phyloP scores from a whole-genome alignment of 1,140 invertebrate genomes.

The Yoshiicerus persimilis region DNA sequence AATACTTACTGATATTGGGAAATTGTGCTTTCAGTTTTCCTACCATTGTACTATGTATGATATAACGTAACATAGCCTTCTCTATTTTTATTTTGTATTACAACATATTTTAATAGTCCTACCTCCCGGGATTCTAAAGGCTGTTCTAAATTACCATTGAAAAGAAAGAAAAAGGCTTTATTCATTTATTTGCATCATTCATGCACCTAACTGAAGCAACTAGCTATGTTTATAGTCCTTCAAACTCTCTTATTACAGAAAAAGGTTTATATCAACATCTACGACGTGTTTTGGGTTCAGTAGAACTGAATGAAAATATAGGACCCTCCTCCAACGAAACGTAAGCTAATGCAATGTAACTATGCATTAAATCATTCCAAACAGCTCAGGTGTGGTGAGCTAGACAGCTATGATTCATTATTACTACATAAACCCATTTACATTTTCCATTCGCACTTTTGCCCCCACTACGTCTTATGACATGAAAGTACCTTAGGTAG shows the following conservation, averaged over 20 bases:
- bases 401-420: constrained; percentile 19
- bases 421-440: constrained; percentile 13
- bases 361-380: constrained; percentile 6
- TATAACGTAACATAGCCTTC: too few species aligned
- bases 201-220: not conserved
- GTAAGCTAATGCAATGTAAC: not conserved
- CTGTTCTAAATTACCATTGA: too few species aligned
- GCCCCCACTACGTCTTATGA: not conserved
- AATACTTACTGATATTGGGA: too few species aligned
- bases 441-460: constrained; percentile 9
- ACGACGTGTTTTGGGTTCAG: not conserved
- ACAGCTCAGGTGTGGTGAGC: constrained; percentile 9
- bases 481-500: not conserved
- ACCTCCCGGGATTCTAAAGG: too few species aligned
- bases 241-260: not conserved
- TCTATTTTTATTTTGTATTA: not conserved
- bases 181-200: not conserved
- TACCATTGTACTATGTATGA: too few species aligned
- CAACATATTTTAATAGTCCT: not conserved
- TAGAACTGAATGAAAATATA: not conserved
- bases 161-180: not conserved
- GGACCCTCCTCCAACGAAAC: not conserved
- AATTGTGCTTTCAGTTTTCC: too few species aligned
- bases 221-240: not conserved
- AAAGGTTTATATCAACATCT: not conserved